Conservation (phyloP, 1,140 invertebrate species). For the Tetramorium parvispinum region DNA sequence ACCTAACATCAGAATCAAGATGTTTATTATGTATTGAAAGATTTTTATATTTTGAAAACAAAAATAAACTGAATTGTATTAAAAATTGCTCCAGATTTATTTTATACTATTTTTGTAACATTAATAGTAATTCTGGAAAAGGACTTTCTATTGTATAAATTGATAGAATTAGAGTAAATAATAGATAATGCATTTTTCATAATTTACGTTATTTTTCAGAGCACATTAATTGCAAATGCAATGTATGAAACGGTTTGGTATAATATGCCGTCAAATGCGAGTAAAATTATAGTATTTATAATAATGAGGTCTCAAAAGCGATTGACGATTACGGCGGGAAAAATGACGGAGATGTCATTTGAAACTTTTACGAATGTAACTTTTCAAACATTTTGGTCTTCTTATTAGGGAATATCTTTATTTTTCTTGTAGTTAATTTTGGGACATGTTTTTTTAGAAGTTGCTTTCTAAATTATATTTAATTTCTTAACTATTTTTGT, state of each 20-base stretch:
- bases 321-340: background rate
- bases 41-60: no score
- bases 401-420: background rate
- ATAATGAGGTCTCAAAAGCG: slow-evolving; percentile 26
- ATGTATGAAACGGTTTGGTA: slow-evolving; percentile 31
- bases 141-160: no score
- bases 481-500: background rate
- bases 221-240: slow-evolving; percentile 9
- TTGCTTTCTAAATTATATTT: background rate
- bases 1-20: no score
- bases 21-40: no score
- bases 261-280: background rate
- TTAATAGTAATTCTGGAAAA: no score
- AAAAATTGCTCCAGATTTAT: no score
- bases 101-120: no score
- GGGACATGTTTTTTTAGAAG: no score
- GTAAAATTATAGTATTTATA: background rate
- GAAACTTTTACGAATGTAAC: slow-evolving; percentile 16
- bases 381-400: background rate
- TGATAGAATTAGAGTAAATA: no score
- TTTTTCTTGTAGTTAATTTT: no score
- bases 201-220: background rate
- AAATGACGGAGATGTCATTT: background rate
- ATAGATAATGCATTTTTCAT: no score
- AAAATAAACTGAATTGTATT: no score